Evolutionary conservation across 2,113 vertebrate species (phyloP), one percentile per base, ranked within the genome.

Genomic region (Pristiophorus japonicus): DNA sequence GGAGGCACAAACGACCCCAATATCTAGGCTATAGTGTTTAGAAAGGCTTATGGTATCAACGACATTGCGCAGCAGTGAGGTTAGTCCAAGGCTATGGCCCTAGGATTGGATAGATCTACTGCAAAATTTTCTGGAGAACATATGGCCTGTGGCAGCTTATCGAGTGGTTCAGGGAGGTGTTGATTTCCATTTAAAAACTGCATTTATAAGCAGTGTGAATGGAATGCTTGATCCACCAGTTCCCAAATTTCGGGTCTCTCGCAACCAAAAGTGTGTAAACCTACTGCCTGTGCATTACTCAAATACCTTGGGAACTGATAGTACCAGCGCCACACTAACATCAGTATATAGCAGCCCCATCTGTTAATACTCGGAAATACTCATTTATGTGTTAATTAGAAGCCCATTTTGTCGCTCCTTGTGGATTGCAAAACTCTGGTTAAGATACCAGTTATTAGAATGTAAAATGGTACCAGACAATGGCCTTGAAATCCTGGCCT

Each of bases 141-240:
- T 42, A 1, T 55, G 42, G 81, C 16, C 38, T 47, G 7, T 42
- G 45, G 45, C 30, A 59, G 51, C 30, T 90, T 62, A 62, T 6
- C 4, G 51, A 30, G 12, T 90, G 30, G 62, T 90, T 90, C 0
- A 90, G 55, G 87, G 55, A 62, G 16, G 14, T 81, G 38, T 59
- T 87, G 84, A 90, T 62, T 90, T 90, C 59, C 87, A 16, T 90
- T 90, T 62, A n/a, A 90, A 90, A 81, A 90, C 27, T n/a, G 2
- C 27, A 62, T 30, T n/a, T 34, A 34, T n/a, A 18, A 18, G n/a
- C 12, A 3, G 24, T 62, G 34, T 51, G 55, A 91, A 16, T 91
- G 55, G 30, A 91, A 6, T 62, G 16, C 34, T 59, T 91, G 51
- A 62, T 11, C 12, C 55, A 59, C 4, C 30, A 34, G 20, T 59